Evolutionary conservation across 2,888 invertebrate species (phyloP).

Genomic region (Parascotia fuliginaria): DNA sequence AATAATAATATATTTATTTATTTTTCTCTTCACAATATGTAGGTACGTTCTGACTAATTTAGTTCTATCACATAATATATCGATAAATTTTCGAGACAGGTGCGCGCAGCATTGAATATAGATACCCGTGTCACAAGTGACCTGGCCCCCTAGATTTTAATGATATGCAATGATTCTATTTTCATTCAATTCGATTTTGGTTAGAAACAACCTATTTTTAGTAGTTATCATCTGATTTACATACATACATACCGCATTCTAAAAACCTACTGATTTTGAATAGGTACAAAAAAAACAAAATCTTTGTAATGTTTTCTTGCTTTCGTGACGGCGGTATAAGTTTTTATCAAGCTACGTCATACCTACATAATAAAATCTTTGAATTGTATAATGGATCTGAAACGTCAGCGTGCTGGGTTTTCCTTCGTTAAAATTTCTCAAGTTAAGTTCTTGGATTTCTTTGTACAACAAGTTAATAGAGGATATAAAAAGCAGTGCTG

Average conservation of each 20-base stretch:
- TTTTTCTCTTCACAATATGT: no score
- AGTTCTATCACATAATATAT: no score
- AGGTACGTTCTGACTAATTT: no score
- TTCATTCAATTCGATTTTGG: no score
- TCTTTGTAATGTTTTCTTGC: conserved; percentile 18
- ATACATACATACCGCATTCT: not conserved
- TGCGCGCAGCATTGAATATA: no score
- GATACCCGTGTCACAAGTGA: no score
- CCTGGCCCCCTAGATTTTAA: no score
- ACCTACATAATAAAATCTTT: conserved; percentile 26
- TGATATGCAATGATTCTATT: no score
- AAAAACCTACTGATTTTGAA: not conserved
- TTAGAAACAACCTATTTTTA: no score
- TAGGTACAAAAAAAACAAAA: not conserved
- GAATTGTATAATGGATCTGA: conserved; percentile 8
- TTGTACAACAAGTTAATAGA: conserved; percentile 1
- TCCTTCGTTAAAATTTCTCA: conserved; percentile 5
- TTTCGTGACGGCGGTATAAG: conserved; percentile 13
- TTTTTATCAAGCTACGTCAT: conserved; percentile 25
- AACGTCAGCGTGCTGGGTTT: conserved; percentile 16
- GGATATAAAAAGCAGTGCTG: not conserved
- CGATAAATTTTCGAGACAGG: no score
- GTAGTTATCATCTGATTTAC: no score
- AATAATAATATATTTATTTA: no score
- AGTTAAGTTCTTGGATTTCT: conserved; percentile 6